Percentiles rank a stretch among this genome's conserved stretches.
Evolutionary conservation across 1,140 invertebrate genomes (phyloP).

Genomic region (Drosophila nasuta): DNA sequence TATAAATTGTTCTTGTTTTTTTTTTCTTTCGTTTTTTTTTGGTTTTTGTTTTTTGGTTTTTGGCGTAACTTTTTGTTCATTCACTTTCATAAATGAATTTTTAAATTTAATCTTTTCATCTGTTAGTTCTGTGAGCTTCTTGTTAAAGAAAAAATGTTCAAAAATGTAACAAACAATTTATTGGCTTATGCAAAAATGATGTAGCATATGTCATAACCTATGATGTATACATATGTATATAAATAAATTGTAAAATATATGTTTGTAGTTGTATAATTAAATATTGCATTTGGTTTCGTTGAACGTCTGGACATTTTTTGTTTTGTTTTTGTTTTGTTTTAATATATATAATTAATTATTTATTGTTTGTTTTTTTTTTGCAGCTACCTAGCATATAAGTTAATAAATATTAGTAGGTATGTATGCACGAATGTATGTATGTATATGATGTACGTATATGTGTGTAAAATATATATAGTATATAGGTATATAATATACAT

Average conservation of each 20-base stretch:
- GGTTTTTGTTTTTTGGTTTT: slow-evolving; percentile 29
- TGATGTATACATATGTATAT: slow-evolving; percentile 66
- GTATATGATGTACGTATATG: slow-evolving; percentile 25
- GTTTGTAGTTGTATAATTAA: slow-evolving; percentile 77
- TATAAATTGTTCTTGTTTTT: slow-evolving; percentile 31
- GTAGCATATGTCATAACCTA: slow-evolving; percentile 63
- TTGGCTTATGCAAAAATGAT: slow-evolving; percentile 74
- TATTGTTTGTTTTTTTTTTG: slow-evolving; percentile 29
- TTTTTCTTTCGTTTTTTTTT: slow-evolving; percentile 30
- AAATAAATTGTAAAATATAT: slow-evolving; percentile 78
- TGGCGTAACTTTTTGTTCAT: slow-evolving; percentile 6
- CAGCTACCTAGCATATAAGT: slow-evolving; percentile 60
- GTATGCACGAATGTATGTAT: slow-evolving; percentile 28
- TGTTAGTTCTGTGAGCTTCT: slow-evolving; percentile 59
- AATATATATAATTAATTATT: slow-evolving; percentile 1
- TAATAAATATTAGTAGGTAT: slow-evolving; percentile 50
- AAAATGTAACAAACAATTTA: slow-evolving; percentile 76
- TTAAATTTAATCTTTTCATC: slow-evolving; percentile 31
- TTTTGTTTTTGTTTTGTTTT: slow-evolving; percentile 7
- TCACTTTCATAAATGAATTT: slow-evolving; percentile 25
- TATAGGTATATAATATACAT: slow-evolving; percentile 7
- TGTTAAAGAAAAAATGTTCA: slow-evolving; percentile 68
- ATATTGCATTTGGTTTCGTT: slow-evolving; percentile 82
- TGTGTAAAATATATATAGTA: slow-evolving; percentile 13
- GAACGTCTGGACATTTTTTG: slow-evolving; percentile 79